phyloP scores from a whole-genome alignment of 2,888 invertebrate genomes.

The Microplitis deprimator region DNA sequence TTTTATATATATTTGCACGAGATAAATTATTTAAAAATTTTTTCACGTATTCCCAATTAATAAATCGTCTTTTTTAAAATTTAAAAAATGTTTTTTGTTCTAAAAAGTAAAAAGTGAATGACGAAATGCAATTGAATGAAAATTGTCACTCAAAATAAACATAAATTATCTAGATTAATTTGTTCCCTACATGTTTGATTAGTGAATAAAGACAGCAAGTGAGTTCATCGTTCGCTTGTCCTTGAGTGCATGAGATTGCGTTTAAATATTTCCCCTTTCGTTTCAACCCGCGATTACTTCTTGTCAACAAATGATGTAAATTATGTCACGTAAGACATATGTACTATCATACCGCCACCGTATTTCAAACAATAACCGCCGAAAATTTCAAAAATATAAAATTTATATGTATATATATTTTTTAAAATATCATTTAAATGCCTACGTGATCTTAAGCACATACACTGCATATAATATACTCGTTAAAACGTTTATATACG shows the following conservation, averaged over 20 bases:
- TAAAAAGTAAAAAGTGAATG: no score
- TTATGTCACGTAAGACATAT: not conserved
- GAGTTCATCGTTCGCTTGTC: not conserved
- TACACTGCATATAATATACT: not conserved
- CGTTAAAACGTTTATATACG: not conserved
- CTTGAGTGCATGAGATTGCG: not conserved
- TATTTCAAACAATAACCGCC: no score
- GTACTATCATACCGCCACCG: not conserved
- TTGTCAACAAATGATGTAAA: not conserved
- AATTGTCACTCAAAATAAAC: not conserved
- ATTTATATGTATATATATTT: not conserved
- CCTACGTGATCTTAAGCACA: not conserved
- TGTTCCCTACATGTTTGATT: not conserved
- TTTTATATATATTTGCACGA: not conserved
- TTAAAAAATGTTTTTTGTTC: no score
- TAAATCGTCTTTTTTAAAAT: no score
- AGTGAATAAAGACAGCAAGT: not conserved
- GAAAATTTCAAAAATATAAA: not conserved
- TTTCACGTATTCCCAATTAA: no score
- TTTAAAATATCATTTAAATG: not conserved
- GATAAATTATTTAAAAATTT: no score
- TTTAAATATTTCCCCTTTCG: not conserved
- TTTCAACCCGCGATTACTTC: not conserved
- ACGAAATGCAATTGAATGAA: not conserved
- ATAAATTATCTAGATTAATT: not conserved